phyloP scores from a whole-genome alignment of 2,113 vertebrate species.

The Lutjanus erythropterus region DNA sequence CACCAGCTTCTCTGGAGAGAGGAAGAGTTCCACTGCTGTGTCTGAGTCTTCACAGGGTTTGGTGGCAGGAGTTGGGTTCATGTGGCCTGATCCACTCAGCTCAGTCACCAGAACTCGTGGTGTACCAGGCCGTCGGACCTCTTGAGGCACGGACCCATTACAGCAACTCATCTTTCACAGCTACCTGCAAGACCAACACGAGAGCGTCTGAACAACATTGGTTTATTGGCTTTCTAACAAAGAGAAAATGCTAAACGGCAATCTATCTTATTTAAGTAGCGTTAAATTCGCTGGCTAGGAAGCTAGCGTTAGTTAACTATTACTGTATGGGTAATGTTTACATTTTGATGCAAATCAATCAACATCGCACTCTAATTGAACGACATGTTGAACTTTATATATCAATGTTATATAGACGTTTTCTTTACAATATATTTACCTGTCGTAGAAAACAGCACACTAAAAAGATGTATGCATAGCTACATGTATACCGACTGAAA shows the following conservation, averaged over 20 bases:
- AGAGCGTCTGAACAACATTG: not conserved
- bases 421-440: slow-evolving; percentile 22
- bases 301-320: not conserved
- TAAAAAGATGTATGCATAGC: not conserved
- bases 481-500: slow-evolving; percentile 16
- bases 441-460: not conserved
- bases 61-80: slow-evolving; percentile 84
- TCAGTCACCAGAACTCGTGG: slow-evolving; percentile 85
- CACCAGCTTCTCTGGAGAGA: slow-evolving; percentile 89
- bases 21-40: slow-evolving; percentile 79
- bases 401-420: not conserved
- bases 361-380: not conserved
- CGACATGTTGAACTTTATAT: not conserved
- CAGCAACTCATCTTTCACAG: slow-evolving; percentile 63
- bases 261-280: no score
- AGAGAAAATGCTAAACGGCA: not conserved
- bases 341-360: not conserved
- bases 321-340: not conserved
- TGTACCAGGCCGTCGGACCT: slow-evolving; percentile 63
- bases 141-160: slow-evolving; percentile 15
- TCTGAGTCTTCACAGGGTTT: slow-evolving; percentile 66
- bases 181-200: slow-evolving; percentile 11
- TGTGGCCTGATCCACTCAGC: slow-evolving; percentile 80
- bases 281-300: not conserved
- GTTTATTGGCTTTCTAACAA: not conserved